Evolutionary conservation across 2,888 invertebrate species (phyloP).

Genomic region (Scaptodrosophila latifasciaeformis): DNA sequence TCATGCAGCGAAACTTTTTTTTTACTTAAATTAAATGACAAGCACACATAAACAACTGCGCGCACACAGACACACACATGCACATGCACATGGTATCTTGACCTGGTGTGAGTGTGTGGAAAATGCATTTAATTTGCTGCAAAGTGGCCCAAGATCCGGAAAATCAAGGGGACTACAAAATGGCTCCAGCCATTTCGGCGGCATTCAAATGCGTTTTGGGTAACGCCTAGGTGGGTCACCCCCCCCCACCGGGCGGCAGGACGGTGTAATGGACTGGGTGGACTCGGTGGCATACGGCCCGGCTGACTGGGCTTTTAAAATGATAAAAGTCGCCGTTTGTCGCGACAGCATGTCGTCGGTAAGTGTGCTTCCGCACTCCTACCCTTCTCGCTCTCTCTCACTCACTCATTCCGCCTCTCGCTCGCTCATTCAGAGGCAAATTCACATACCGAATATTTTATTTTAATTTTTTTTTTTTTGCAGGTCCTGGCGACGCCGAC

Average conservation of each 20-base stretch:
- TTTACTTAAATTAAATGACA: slow-evolving; percentile 55
- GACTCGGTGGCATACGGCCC: slow-evolving; percentile 31
- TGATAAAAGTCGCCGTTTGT: slow-evolving; percentile 66
- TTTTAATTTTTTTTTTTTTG: too few species aligned
- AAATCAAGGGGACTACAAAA: not conserved
- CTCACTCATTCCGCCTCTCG: too few species aligned
- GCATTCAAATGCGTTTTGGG: too few species aligned
- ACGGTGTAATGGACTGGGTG: too few species aligned
- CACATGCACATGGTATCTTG: not conserved
- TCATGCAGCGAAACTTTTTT: slow-evolving; percentile 55
- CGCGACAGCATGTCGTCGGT: slow-evolving; percentile 43
- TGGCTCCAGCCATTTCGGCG: slow-evolving; percentile 66
- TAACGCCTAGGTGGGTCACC: too few species aligned
- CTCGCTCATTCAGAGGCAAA: too few species aligned
- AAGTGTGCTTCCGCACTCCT: too few species aligned
- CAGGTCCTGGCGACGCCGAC: slow-evolving; percentile 51
- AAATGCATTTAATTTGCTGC: slow-evolving; percentile 66
- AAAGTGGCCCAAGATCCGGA: slow-evolving; percentile 45
- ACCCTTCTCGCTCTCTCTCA: too few species aligned
- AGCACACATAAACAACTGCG: slow-evolving; percentile 32
- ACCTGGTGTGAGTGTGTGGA: slow-evolving; percentile 28
- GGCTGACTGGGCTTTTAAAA: slow-evolving; percentile 50
- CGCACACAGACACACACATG: not conserved
- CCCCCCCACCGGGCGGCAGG: not conserved
- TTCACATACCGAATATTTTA: too few species aligned